Base-by-base conservation (phyloP, 2,113 vertebrate species). In the Calyptommatus sinebrachiatus region DNA sequence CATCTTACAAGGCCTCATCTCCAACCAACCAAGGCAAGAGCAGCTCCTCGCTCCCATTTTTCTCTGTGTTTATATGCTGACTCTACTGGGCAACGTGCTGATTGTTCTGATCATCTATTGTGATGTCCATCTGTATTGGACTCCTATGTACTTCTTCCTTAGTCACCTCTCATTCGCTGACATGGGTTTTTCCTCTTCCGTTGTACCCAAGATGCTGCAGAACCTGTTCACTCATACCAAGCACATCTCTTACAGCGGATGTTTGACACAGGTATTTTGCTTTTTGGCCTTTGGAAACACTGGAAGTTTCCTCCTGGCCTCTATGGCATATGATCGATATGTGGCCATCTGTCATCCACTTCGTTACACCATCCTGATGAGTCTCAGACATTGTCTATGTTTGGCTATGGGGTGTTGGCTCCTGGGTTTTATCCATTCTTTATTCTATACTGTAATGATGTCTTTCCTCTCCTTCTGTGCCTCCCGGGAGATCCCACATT, bases 71-170 rank as follows among this genome's bases (percentile, higher is more conserved):
- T 89, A 89, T 0, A 1, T 84, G 31, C 22, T 83, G n/a, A 83
- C 78, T 0, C 68, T 90, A 41, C 35, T 71, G 9, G 87, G 88
- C 10, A 90, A 88, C 71, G 71, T 89, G 18, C 87, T 90, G 57
- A 88, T 86, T 3, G 31, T 85, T 72, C 73, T 88, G 78, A 83
- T 88, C 67, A 86, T 90, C 5, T 18, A 46, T 35, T 62, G 78
- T 0, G 65, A 89, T 22, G 7, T 2, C 0, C 41, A 0, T 26
- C 75, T 77, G 46, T 85, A 86, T 26, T 81, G 83, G 46, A 80
- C 31, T 0, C 89, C 90, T 70, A 88, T 90, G 90, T 89, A 89
- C 71, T 89, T 92, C 75, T 87, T 90, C 50, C 89, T 91, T 0
- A 29, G 84, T 62, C 81, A 35, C 28, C 73, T 92, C 60, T 90